These are phyloP conservation scores for Chaenocephalus aceratus DNA, from an alignment of 2,113 vertebrate genomes.

Conservation along the genomic window DNA sequence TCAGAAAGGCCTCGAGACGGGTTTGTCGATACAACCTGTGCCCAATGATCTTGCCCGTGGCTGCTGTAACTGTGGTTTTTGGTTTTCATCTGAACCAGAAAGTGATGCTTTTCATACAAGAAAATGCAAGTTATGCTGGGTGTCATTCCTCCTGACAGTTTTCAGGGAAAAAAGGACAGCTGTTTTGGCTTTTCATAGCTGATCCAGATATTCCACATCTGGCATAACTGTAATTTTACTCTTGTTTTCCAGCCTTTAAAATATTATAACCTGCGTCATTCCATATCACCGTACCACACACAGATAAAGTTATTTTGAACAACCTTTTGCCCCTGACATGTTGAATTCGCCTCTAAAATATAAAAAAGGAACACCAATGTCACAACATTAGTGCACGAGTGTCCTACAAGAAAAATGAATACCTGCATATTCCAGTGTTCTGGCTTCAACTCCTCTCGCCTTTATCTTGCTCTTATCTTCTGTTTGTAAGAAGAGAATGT, in stretches of 20 bases:
- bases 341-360: slow-evolving; percentile 13
- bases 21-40: slow-evolving; percentile 31
- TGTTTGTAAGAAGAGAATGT: slow-evolving; percentile 48
- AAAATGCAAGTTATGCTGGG: slow-evolving; percentile 20
- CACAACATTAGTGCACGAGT: background rate
- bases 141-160: slow-evolving; percentile 19
- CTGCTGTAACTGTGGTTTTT: slow-evolving; percentile 9
- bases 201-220: slow-evolving; percentile 39
- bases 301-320: slow-evolving; percentile 1
- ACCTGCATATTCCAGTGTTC: slow-evolving; percentile 15
- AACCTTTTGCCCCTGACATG: background rate
- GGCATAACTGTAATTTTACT: slow-evolving; percentile 4
- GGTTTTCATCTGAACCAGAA: slow-evolving; percentile 27
- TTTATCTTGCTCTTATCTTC: slow-evolving; percentile 51
- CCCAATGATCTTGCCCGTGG: slow-evolving; percentile 32
- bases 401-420: background rate
- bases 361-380: background rate
- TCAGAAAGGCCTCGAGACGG: slow-evolving; percentile 55
- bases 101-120: slow-evolving; percentile 14
- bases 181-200: slow-evolving; percentile 37
- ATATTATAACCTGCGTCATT: slow-evolving; percentile 1
- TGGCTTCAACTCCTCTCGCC: slow-evolving; percentile 32
- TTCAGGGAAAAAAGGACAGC: slow-evolving; percentile 10
- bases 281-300: slow-evolving; percentile 18
- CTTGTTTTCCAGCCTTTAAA: slow-evolving; percentile 21